A percentile compares a stretch with the other conserved stretches of the same genome.
phyloP scores from a whole-genome alignment of 1,140 invertebrate genomes.

The Lepidurus couesii region DNA sequence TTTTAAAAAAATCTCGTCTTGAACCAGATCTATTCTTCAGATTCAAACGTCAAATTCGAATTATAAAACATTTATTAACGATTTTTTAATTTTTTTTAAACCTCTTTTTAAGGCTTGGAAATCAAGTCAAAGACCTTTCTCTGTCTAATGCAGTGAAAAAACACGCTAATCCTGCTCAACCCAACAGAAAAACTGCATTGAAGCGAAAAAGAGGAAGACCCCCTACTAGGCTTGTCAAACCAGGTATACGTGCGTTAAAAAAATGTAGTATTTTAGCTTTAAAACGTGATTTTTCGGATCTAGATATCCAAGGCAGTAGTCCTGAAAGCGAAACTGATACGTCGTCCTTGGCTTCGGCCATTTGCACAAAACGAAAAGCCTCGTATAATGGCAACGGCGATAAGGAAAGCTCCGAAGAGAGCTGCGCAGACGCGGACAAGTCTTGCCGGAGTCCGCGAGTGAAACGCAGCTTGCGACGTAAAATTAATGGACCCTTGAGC shows the following conservation, averaged over 20 bases:
- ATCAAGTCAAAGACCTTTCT: background rate
- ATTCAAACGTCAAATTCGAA: too few species aligned
- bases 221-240: background rate
- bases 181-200: conserved; percentile 1
- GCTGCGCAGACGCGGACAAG: background rate
- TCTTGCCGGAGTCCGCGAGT: background rate
- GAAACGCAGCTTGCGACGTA: background rate
- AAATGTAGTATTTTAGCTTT: background rate
- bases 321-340: background rate
- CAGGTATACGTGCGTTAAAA: background rate
- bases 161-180: conserved; percentile 20
- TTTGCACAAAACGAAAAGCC: conserved; percentile 6
- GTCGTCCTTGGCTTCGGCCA: background rate
- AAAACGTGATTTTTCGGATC: background rate
- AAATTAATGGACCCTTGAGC: background rate
- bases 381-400: background rate
- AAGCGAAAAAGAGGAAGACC: conserved; percentile 8
- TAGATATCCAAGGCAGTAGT: background rate
- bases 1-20: too few species aligned
- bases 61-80: too few species aligned
- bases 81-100: too few species aligned
- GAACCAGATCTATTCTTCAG: too few species aligned
- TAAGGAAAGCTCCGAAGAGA: background rate
- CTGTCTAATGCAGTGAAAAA: conserved; percentile 25
- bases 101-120: background rate